Percentiles rank a stretch among this genome's conserved stretches.
These are phyloP conservation scores for Mus minutoides DNA, from an alignment of 2,797 vertebrate genomes.

Conservation along the genomic window DNA sequence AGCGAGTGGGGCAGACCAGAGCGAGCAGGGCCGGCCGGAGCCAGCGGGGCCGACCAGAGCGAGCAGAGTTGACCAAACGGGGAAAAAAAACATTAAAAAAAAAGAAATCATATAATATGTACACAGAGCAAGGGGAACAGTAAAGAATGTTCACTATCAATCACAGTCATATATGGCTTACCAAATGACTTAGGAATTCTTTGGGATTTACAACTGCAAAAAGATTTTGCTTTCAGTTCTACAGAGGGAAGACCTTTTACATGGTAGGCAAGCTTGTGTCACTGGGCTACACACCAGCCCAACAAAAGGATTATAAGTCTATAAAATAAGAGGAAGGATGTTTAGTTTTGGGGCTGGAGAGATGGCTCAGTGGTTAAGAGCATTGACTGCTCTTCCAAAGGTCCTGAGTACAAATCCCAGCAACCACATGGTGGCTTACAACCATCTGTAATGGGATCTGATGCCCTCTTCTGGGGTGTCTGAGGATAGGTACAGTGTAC, in stretches of 20 bases:
- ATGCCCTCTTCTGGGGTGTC: too few relatives aligned
- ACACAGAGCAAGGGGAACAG: background rate
- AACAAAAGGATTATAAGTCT: background rate
- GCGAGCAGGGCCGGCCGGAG: too few relatives aligned
- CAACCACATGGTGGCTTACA: too few relatives aligned
- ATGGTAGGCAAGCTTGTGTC: background rate
- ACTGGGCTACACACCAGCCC: background rate
- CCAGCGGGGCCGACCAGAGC: too few relatives aligned
- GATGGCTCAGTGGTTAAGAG: too few relatives aligned
- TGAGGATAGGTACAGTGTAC: too few relatives aligned
- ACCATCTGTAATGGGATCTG: too few relatives aligned
- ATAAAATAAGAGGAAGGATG: background rate
- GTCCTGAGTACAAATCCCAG: too few relatives aligned
- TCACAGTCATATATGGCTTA: constrained; percentile 33
- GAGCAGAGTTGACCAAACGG: too few relatives aligned
- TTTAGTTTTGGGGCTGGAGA: background rate
- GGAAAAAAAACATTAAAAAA: too few relatives aligned
- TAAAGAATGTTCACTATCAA: constrained; percentile 6
- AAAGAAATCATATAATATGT: background rate
- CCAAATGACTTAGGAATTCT: constrained; percentile 49
- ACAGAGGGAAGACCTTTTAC: background rate
- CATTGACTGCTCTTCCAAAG: too few relatives aligned
- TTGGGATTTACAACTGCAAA: constrained; percentile 15
- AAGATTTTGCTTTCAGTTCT: background rate
- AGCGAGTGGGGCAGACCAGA: too few relatives aligned